Evolutionary conservation across 2,113 vertebrate species (phyloP), one percentile per base, ranked within the genome.

Genomic region (Panurus biarmicus): DNA sequence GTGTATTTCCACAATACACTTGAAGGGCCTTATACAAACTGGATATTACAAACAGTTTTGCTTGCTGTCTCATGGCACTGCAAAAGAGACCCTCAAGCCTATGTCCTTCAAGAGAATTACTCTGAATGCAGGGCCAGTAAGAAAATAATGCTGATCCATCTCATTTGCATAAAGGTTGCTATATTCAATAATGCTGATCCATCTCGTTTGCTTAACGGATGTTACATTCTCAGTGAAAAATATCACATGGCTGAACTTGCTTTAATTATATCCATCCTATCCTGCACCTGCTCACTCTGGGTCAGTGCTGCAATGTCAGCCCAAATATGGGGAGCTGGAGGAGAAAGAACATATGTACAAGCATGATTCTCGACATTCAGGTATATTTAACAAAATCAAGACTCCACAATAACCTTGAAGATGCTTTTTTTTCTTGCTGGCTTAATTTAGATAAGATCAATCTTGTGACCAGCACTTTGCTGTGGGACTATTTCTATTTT

Each of bases 141-240:
- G 71, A 56, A 91, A 94, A 93, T 87, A 89, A 36, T 71, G 80
- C 77, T 94, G 92, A 93, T 66, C 25, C 45, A 66, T 51, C 64
- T 69, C 8, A 3, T 96, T 94, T 88, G 75, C 71, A 73, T 92
- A 64, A 94, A 95, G 86, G 66, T 70, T 90, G 48, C 79, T 90
- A 38, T 71, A 92, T 87, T 87, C 74, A 82, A 69, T 79, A 93
- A 64, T 76, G 79, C 65, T 92, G 91, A 94, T 67, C 38, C 38
- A 7, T 74, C 65, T 62, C 40, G 3, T 91, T 93, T 91, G 53
- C 36, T 62, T 91, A 89, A 73, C 3, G 4, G 66, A 47, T 90
- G 51, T 60, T 77, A 9, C 56, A 77, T 51, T 90, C 35, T 42
- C 76, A 77, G 86, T 58, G 69, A 90, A 92, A 94, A 87, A 77